Conservation (phyloP, 2,797 vertebrate genomes). For the Peromyscus eremicus region DNA sequence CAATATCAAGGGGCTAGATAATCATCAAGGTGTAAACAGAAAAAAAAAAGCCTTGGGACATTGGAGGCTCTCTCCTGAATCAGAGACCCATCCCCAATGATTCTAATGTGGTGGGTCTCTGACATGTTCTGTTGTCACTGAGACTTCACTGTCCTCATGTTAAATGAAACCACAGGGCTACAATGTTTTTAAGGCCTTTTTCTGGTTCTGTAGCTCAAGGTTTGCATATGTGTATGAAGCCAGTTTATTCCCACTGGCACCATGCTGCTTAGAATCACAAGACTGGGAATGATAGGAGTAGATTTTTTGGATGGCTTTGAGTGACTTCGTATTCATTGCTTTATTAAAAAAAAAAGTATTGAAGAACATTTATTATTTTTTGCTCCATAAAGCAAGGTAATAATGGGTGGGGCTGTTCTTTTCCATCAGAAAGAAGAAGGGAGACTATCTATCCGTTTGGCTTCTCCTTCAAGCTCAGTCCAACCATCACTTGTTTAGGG, state of each 20-base stretch:
- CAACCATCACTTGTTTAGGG: background rate
- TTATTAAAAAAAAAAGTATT: background rate
- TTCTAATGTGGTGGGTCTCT: background rate
- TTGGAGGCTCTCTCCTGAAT: background rate
- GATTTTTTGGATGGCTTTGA: background rate
- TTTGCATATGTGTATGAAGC: background rate
- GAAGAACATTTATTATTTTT: background rate
- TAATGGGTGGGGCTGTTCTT: background rate
- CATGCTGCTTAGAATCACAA: background rate
- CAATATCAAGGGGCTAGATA: constrained; percentile 43
- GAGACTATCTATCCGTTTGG: accelerated
- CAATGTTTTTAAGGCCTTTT: background rate
- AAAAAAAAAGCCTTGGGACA: constrained; percentile 19
- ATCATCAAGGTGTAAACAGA: background rate
- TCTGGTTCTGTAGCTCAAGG: background rate
- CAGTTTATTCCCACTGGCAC: background rate
- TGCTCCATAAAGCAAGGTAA: background rate
- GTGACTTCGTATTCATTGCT: background rate
- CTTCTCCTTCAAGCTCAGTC: background rate
- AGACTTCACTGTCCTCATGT: background rate
- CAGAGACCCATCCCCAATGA: background rate
- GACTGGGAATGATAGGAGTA: background rate
- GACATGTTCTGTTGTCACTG: background rate
- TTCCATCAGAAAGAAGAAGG: background rate
- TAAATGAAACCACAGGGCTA: constrained; percentile 38